phyloP scores from a whole-genome alignment of 2,888 invertebrate species.

The Pammene aurita region DNA sequence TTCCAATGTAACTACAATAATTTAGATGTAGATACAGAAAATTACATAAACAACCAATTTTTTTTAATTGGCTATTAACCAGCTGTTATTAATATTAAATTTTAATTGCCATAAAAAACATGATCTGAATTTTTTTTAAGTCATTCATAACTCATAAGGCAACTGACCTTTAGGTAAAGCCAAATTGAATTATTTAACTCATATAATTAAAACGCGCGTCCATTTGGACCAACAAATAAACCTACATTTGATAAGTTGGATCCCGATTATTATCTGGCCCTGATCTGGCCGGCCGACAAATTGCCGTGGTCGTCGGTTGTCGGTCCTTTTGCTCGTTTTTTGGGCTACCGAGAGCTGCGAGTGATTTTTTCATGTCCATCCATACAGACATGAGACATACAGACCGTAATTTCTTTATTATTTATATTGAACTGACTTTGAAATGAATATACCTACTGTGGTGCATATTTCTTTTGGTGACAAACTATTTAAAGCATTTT shows the following conservation, averaged over 20 bases:
- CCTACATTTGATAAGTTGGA: constrained; percentile 28
- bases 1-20: too few species aligned
- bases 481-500: too few species aligned
- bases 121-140: too few species aligned
- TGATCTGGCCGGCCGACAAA: constrained; percentile 62
- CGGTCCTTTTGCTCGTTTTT: constrained; percentile 41
- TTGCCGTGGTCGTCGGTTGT: constrained; percentile 54
- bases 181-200: neutral
- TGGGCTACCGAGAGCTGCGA: constrained; percentile 23
- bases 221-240: constrained; percentile 32
- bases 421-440: neutral
- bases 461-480: too few species aligned
- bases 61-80: too few species aligned
- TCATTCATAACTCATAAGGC: too few species aligned
- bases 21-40: neutral
- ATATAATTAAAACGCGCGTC: neutral
- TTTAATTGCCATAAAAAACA: too few species aligned
- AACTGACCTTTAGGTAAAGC: too few species aligned
- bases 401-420: constrained; percentile 11
- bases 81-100: too few species aligned
- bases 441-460: neutral
- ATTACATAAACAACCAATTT: too few species aligned
- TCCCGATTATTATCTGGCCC: constrained; percentile 62
- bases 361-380: constrained; percentile 20
- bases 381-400: too few species aligned